Conservation (phyloP, 2,113 vertebrate genomes). For the Neodontobutis hainanensis region DNA sequence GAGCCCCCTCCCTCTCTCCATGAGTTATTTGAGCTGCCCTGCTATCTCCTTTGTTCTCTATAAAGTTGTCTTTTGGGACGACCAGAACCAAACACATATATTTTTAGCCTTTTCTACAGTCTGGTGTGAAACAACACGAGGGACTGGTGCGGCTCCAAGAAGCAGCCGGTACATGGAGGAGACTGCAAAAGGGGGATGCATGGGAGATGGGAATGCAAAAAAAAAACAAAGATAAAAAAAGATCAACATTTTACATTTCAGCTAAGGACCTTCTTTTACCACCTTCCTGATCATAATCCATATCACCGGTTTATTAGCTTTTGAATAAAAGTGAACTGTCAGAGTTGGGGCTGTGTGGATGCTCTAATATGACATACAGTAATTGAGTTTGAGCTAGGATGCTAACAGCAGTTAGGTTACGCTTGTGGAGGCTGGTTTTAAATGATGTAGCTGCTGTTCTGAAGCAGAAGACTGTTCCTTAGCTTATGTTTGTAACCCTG, state of each 20-base stretch:
- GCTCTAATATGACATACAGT: too few relatives aligned
- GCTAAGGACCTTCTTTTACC: too few relatives aligned
- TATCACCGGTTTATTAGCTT: too few relatives aligned
- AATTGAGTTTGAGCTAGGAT: too few relatives aligned
- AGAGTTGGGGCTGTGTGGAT: too few relatives aligned
- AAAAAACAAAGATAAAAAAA: slow-evolving; percentile 27
- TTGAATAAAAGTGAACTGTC: too few relatives aligned
- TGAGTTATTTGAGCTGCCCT: slow-evolving; percentile 69
- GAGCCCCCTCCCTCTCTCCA: slow-evolving; percentile 51
- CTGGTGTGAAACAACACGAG: slow-evolving; percentile 75
- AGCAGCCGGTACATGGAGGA: slow-evolving; percentile 45
- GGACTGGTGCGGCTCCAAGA: slow-evolving; percentile 64
- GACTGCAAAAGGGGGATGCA: slow-evolving; percentile 10
- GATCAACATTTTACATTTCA: slow-evolving; percentile 8
- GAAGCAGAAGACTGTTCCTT: too few relatives aligned
- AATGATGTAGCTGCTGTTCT: too few relatives aligned
- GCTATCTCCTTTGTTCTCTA: slow-evolving; percentile 70
- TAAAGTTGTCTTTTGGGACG: slow-evolving; percentile 72
- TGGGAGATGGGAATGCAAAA: slow-evolving; percentile 29
- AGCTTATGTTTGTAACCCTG: too few relatives aligned
- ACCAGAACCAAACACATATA: slow-evolving; percentile 76
- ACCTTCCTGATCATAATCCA: too few relatives aligned
- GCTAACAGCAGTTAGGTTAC: too few relatives aligned
- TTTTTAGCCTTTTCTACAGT: slow-evolving; percentile 77
- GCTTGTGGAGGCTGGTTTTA: too few relatives aligned